phyloP scores from a whole-genome alignment of 2,113 vertebrate species.

The Ursus arctos region DNA sequence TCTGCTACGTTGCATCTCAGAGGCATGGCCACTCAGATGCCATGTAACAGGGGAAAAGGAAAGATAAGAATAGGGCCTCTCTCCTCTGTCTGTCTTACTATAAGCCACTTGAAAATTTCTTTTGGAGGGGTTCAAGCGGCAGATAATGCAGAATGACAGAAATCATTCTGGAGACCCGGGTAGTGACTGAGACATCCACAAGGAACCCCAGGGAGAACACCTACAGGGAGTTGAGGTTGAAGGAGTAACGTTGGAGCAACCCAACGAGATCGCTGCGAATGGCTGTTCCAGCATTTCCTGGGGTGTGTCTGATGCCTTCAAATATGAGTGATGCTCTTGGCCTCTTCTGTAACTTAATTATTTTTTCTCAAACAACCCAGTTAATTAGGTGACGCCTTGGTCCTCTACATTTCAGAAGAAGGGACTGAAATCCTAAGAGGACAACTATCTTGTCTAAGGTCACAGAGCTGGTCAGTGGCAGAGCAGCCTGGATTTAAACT shows the following conservation, averaged over 20 bases:
- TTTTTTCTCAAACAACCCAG: neutral
- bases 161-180: neutral
- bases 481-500: constrained; percentile 22
- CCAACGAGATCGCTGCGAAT: neutral
- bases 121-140: neutral
- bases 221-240: neutral
- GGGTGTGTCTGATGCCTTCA: neutral
- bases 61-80: neutral
- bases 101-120: neutral
- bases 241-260: neutral
- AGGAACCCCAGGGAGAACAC: neutral
- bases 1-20: neutral
- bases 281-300: neutral
- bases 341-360: neutral
- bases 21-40: neutral
- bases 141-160: neutral
- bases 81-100: neutral
- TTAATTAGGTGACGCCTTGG: neutral
- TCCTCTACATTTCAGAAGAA: neutral
- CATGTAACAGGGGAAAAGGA: neutral
- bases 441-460: neutral
- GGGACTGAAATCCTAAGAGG: neutral
- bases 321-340: neutral
- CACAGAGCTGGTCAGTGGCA: neutral
- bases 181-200: neutral